Evolutionary conservation across 2,888 invertebrate genomes (phyloP).

Genomic region (Drosophila lutescens): DNA sequence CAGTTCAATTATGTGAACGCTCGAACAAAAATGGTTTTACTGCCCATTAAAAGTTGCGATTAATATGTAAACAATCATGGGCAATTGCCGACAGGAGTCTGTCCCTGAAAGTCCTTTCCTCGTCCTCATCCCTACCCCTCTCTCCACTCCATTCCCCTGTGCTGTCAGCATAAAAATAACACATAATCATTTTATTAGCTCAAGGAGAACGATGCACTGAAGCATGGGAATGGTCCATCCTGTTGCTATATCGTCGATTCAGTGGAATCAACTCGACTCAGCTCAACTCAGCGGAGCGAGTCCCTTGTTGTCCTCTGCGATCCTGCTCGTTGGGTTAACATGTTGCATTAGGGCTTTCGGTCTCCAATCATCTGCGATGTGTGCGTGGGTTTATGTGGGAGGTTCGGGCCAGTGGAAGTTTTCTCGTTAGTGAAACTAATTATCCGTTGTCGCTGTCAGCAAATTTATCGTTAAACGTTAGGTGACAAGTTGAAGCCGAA

Average conservation of each 20-base stretch:
- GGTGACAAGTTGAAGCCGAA: conserved; percentile 68
- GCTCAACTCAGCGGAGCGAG: not conserved
- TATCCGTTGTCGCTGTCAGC: conserved; percentile 80
- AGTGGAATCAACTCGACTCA: conserved; percentile 4
- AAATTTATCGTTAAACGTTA: conserved; percentile 78
- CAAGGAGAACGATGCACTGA: conserved; percentile 59
- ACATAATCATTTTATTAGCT: conserved; percentile 79
- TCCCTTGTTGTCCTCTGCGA: conserved; percentile 37
- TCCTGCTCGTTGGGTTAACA: conserved; percentile 73
- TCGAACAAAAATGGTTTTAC: conserved; percentile 49
- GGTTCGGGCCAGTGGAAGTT: conserved; percentile 73
- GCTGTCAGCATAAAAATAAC: conserved; percentile 71
- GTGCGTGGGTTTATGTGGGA: conserved; percentile 21
- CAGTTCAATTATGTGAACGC: conserved; percentile 58
- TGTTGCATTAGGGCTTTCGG: conserved; percentile 63
- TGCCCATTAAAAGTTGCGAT: conserved; percentile 68
- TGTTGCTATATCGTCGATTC: conserved; percentile 48
- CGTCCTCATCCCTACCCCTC: not conserved
- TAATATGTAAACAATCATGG: conserved; percentile 72
- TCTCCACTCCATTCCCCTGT: conserved; percentile 7
- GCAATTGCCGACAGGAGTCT: conserved; percentile 60
- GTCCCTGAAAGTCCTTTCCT: not conserved
- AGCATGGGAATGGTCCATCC: conserved; percentile 62
- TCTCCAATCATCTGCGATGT: conserved; percentile 53
- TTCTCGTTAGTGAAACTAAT: conserved; percentile 83